Evolutionary conservation across 2,113 vertebrate genomes (phyloP).

Genomic region (Anolis sagrei): DNA sequence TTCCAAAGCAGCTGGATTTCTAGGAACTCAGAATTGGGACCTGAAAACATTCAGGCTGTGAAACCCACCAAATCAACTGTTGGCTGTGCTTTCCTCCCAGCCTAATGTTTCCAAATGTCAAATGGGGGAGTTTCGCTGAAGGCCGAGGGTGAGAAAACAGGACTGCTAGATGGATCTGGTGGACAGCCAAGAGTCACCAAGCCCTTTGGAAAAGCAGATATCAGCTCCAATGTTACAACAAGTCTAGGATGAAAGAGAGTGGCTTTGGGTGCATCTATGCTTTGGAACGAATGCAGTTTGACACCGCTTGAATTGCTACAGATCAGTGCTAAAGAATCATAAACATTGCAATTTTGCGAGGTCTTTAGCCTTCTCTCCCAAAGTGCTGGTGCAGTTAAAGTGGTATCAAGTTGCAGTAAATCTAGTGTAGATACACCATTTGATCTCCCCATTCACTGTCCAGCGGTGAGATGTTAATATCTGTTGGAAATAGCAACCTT

Average conservation of each 20-base stretch:
- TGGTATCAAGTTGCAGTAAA: too few relatives aligned
- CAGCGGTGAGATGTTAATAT: too few relatives aligned
- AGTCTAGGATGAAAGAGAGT: not conserved
- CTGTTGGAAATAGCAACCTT: too few relatives aligned
- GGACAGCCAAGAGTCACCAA: not conserved
- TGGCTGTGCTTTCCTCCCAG: not conserved
- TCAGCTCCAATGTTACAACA: not conserved
- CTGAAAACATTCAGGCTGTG: not conserved
- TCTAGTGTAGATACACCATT: too few relatives aligned
- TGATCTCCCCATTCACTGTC: too few relatives aligned
- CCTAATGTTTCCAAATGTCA: constrained; percentile 7
- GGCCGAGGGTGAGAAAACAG: not conserved
- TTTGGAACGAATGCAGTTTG: too few relatives aligned
- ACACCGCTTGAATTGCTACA: too few relatives aligned
- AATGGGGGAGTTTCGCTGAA: not conserved
- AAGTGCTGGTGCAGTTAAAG: too few relatives aligned
- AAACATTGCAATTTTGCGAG: too few relatives aligned
- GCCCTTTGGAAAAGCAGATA: not conserved
- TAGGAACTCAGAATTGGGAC: not conserved
- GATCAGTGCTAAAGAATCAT: too few relatives aligned
- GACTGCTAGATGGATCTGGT: not conserved
- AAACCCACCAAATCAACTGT: not conserved
- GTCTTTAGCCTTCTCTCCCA: too few relatives aligned
- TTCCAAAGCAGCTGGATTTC: not conserved
- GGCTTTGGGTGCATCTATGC: not conserved